phyloP scores from a whole-genome alignment of 2,888 invertebrate genomes.

The Cheilosia vulpina region DNA sequence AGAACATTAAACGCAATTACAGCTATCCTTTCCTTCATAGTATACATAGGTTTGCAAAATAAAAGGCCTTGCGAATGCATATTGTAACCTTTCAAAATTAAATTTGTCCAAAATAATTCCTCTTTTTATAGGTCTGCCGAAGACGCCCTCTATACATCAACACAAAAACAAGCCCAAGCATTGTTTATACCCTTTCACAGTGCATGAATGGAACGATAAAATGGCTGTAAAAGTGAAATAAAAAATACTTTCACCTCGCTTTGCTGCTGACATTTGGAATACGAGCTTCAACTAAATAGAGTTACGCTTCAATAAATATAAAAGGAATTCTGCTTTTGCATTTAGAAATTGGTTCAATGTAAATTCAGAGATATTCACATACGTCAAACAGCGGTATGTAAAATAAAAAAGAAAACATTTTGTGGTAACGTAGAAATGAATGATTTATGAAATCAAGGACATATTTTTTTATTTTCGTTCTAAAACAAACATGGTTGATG shows the following conservation, averaged over 20 bases:
- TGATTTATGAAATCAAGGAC: slow-evolving; percentile 4
- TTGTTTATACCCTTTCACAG: not conserved
- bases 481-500: not conserved
- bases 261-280: not conserved
- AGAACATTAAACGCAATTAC: not conserved
- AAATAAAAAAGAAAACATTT: not conserved
- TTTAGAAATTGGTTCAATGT: not conserved
- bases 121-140: not conserved
- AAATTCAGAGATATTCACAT: not conserved
- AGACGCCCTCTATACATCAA: not conserved
- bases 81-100: not conserved
- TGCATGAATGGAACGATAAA: slow-evolving; percentile 1
- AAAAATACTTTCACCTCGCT: not conserved
- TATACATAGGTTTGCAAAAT: not conserved
- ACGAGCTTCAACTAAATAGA: not conserved
- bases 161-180: not conserved
- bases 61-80: not conserved
- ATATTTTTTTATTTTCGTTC: no score
- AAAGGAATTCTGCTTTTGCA: not conserved
- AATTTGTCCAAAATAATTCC: not conserved
- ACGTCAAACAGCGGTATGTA: not conserved
- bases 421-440: not conserved
- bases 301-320: not conserved
- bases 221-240: not conserved
- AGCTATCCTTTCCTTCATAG: not conserved